Evolutionary conservation across 1,140 invertebrate genomes (phyloP).

Genomic region (Phocides pigmalion): DNA sequence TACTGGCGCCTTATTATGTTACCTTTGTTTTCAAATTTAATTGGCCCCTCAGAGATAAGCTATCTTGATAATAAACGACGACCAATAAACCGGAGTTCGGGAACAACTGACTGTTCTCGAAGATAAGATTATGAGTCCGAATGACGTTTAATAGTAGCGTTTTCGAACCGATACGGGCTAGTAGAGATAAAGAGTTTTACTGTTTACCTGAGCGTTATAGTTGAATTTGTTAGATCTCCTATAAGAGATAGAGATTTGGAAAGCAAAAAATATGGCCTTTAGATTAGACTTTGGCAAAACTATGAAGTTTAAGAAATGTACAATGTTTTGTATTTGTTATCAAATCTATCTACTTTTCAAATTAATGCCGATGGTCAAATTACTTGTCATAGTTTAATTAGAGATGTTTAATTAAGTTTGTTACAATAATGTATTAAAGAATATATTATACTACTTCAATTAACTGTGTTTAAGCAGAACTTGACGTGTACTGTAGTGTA

Average conservation of each 20-base stretch:
- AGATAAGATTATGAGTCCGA: slow-evolving; percentile 70
- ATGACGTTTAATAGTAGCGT: slow-evolving; percentile 67
- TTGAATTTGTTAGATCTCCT: slow-evolving; percentile 12
- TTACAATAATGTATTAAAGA: too few relatives aligned
- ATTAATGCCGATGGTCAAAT: too few relatives aligned
- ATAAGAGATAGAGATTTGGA: background rate
- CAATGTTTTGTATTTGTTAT: background rate
- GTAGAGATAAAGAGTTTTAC: slow-evolving; percentile 22
- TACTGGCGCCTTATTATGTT: slow-evolving; percentile 81
- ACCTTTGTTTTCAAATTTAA: slow-evolving; percentile 84
- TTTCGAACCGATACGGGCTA: slow-evolving; percentile 25
- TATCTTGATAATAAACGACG: slow-evolving; percentile 83
- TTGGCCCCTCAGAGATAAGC: slow-evolving; percentile 80
- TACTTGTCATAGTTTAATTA: too few relatives aligned
- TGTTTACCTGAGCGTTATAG: slow-evolving; percentile 26
- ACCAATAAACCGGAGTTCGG: slow-evolving; percentile 77
- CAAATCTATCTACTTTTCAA: too few relatives aligned
- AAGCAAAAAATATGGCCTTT: too few relatives aligned
- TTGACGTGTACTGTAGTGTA: too few relatives aligned
- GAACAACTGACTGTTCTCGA: slow-evolving; percentile 65
- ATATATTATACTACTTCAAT: too few relatives aligned
- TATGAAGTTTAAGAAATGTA: background rate
- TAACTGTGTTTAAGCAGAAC: too few relatives aligned
- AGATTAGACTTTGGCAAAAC: too few relatives aligned
- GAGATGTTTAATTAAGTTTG: too few relatives aligned